Evolutionary conservation across 2,797 vertebrate genomes (phyloP).

Genomic region (Artibeus jamaicensis): DNA sequence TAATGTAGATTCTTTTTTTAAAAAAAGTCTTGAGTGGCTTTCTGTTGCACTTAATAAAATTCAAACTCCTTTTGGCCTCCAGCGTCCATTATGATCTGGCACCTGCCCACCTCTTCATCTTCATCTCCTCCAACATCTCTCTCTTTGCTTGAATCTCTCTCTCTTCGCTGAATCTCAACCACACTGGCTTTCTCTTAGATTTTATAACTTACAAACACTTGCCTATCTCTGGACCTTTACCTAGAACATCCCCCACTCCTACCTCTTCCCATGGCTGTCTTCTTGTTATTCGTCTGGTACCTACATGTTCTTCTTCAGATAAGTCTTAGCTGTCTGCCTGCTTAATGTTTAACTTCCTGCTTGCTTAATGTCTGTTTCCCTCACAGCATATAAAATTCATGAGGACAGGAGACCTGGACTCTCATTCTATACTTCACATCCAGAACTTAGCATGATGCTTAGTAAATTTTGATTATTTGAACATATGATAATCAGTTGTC

Average conservation of each 20-base stretch:
- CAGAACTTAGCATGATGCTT: not conserved
- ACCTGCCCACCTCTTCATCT: not conserved
- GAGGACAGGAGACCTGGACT: not conserved
- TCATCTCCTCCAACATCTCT: not conserved
- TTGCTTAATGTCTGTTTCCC: not conserved
- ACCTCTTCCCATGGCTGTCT: not conserved
- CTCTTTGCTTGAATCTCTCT: no score
- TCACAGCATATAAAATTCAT: not conserved
- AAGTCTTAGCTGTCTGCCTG: not conserved
- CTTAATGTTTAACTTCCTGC: not conserved
- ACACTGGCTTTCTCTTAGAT: not conserved
- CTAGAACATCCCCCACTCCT: not conserved
- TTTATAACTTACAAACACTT: conserved; percentile 1
- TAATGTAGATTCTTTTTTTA: not conserved
- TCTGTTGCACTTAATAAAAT: not conserved
- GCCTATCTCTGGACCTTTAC: not conserved
- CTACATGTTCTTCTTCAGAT: not conserved
- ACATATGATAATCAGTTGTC: not conserved
- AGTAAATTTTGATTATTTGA: not conserved
- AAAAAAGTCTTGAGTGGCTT: not conserved
- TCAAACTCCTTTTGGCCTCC: not conserved
- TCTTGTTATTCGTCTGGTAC: not conserved
- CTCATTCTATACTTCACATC: not conserved
- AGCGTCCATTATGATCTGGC: not conserved
- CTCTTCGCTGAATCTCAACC: not conserved